Evolutionary conservation across 2,888 invertebrate species (phyloP).

Genomic region (Drosophila rubida): DNA sequence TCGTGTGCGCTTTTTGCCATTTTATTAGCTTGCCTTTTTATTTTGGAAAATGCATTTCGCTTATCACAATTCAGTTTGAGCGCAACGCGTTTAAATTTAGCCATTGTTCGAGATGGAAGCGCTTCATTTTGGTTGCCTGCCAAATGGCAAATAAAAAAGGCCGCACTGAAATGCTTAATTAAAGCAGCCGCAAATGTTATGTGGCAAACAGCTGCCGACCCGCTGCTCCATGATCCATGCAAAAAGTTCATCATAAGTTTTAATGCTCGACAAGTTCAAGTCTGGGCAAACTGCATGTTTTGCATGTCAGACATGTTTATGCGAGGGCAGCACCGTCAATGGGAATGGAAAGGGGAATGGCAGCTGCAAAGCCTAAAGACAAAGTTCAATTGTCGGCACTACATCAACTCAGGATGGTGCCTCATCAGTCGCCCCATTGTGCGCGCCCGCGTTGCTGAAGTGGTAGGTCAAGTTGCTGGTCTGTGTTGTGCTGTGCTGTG

Average conservation of each 20-base stretch:
- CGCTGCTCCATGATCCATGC: neutral
- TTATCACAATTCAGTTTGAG: constrained; percentile 47
- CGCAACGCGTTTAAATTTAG: constrained; percentile 6
- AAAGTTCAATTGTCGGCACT: constrained; percentile 67
- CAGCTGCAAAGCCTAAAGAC: constrained; percentile 6
- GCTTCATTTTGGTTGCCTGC: constrained; percentile 43
- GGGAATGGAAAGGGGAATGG: neutral
- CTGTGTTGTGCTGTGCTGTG: neutral
- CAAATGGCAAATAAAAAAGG: constrained; percentile 12
- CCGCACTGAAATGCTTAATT: constrained; percentile 33
- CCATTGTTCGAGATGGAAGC: constrained; percentile 20
- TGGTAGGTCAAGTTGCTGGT: constrained; percentile 47
- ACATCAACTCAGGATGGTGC: constrained; percentile 12
- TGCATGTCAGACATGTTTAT: constrained; percentile 62
- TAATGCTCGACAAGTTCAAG: constrained; percentile 61
- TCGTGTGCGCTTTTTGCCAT: constrained; percentile 45
- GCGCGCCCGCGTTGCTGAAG: constrained; percentile 44
- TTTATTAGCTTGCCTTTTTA: constrained; percentile 13
- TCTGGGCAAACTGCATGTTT: constrained; percentile 59
- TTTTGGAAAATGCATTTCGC: constrained; percentile 59
- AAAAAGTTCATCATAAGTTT: constrained; percentile 58
- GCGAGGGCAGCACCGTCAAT: neutral
- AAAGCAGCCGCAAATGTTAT: constrained; percentile 27
- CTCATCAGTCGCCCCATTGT: constrained; percentile 63
- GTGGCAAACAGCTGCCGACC: neutral